Base-by-base conservation (phyloP, 2,113 vertebrate genomes). In the Sigmodon hispidus region DNA sequence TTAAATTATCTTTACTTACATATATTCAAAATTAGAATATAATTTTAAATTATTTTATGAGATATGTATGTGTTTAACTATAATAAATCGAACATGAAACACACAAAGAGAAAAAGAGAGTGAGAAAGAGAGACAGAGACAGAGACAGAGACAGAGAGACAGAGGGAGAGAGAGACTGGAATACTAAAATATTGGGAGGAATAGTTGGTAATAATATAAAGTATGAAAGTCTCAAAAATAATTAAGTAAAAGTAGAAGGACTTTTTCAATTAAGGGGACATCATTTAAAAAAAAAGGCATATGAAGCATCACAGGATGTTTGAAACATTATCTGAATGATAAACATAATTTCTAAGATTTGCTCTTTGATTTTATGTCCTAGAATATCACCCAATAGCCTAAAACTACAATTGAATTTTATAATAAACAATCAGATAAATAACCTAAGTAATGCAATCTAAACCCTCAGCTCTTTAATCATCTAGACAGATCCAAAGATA, bases 321-420 rank as follows among this genome's bases (percentile, higher is more conserved):
- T 43, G 93, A 24, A 94, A 72, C 1, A 72, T 11, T 45, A 70
- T 70, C 43, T 93, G 57, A 34, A 40, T 10, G 26, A 75, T 0
- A 93, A 40, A 59, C 48, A 45, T 79, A 87, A 94, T 55, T 79
- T 29, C 2, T 61, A 55, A 12, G 40, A 89, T 52, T 59, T 79
- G 31, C 15, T 40, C 36, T 31, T 89, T 21, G 87, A 69, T 87
- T 50, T 67, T 19, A 67, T 81, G 31, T 16, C 31, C 4, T 94
- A 43, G 21, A 19, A 2, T 63, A 15, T 81, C 13, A 21, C 7
- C 16, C 55, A 22, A 22, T 55, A 93, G 29, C 31, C 61, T 87
- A 73, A 89, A 90, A 89, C 10, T 57, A 90, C 67, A 96, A 61
- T 59, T 81, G 24, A 45, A 45, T 63, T 79, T 73, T 48, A 69